Base-by-base conservation (phyloP, 2,797 vertebrate genomes). In the Brotula barbata region DNA sequence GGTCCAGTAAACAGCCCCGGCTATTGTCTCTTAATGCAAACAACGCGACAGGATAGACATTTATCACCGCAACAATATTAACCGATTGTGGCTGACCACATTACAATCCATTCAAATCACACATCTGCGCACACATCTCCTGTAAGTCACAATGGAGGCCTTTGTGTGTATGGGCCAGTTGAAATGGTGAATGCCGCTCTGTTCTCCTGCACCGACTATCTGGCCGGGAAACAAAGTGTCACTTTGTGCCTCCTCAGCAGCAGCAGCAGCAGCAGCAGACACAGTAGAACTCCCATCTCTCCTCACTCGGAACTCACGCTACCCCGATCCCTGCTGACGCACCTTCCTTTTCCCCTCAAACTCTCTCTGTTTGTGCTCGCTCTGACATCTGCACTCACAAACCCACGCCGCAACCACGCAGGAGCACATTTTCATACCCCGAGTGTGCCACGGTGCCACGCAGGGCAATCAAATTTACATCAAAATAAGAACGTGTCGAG, bases 171-270 rank as follows among this genome's bases (percentile, higher is more conserved):
- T 72, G 75, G 62, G 79, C 64, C 81, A 43, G 83, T 76, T 25
- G 58, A 83, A 86, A 68, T 64, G 80, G 80, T 90, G 88, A 92
- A 92, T 90, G 88, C 87, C 69, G 64, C 84, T 85, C 88, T 92
- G 91, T 92, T 89, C 87, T 80, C 68, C 80, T 64, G 85, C 82
- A 17, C 78, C 43, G 83, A 66, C 74, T 76, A 69, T 84, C 82
- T 84, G 87, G 85, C 73, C 42, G 45, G 36, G 41, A 83, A 80
- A 85, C 91, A 92, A 87, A 89, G 90, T 89, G 84, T 71, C 80
- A 87, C 88, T 91, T 88, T 92, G 90, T 92, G 80, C 79, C 72
- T 88, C 83, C 77, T 85, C 83, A 78, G 85, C 83, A 75, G n/a
- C 25, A 28, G 25, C 76, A 77, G 82, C 71, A 79, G 80, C 80